Percentiles rank a stretch among this genome's conserved stretches.
These are phyloP conservation scores for Macrotis lagotis DNA, from an alignment of 2,113 vertebrate genomes.

Conservation along the genomic window DNA sequence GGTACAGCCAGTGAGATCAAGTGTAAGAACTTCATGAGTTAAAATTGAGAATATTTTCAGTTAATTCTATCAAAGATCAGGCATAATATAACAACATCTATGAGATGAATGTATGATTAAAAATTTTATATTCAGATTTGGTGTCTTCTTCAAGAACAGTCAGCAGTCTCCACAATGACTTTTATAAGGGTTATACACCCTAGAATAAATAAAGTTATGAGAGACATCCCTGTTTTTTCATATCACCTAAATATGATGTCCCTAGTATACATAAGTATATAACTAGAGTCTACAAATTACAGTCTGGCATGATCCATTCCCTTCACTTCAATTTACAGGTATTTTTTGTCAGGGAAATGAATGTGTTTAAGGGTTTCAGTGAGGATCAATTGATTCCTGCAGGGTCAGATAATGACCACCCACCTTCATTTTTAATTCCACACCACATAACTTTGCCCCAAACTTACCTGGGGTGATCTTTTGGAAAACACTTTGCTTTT, in stretches of 20 bases:
- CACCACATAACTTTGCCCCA: neutral
- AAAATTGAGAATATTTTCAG: neutral
- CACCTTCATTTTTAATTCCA: constrained; percentile 1
- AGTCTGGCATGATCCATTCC: neutral
- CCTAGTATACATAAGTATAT: neutral
- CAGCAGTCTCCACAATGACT: neutral
- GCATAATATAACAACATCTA: neutral
- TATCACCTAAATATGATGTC: neutral
- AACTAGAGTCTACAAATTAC: neutral
- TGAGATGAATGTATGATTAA: too few species aligned
- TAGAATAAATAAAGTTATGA: neutral
- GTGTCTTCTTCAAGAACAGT: neutral
- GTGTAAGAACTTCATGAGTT: too few species aligned
- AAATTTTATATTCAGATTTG: neutral
- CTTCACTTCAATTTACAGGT: neutral
- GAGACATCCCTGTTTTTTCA: neutral
- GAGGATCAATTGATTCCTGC: neutral
- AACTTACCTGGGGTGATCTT: neutral
- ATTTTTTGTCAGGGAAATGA: neutral
- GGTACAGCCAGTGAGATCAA: neutral
- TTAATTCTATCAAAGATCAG: neutral
- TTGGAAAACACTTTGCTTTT: constrained; percentile 2
- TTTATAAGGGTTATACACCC: neutral
- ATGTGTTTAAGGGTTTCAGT: too few species aligned
- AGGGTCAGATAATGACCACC: neutral